These are phyloP conservation scores for Emydoidea blandingii DNA, from an alignment of 2,797 vertebrate genomes.

Conservation along the genomic window DNA sequence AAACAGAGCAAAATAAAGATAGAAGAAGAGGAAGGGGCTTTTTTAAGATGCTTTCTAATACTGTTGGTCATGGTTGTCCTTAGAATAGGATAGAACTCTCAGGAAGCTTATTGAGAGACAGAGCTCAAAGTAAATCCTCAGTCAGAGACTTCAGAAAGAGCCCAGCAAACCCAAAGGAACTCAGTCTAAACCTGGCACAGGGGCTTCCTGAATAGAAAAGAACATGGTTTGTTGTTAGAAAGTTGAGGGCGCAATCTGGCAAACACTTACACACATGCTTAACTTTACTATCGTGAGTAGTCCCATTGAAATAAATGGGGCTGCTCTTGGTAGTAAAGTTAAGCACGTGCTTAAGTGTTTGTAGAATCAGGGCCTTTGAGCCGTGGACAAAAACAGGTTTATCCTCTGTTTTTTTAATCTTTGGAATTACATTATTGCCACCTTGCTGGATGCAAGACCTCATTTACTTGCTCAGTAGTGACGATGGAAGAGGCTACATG, in stretches of 20 bases:
- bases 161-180: background rate
- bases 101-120: background rate
- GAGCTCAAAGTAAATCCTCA: background rate
- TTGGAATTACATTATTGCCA: background rate
- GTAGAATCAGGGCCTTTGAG: background rate
- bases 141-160: accelerated
- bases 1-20: constrained; percentile 41
- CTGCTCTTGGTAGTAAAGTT: background rate
- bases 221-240: background rate
- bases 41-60: background rate
- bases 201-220: background rate
- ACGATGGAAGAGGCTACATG: background rate
- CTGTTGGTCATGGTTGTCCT: background rate
- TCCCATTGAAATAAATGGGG: background rate
- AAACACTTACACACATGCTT: accelerated
- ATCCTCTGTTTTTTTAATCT: background rate
- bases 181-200: background rate
- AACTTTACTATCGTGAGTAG: background rate
- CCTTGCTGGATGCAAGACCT: background rate
- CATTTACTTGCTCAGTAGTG: background rate
- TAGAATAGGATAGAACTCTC: background rate
- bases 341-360: accelerated
- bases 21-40: background rate
- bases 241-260: background rate
- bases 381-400: background rate